Conservation (phyloP, 2,888 invertebrate genomes). For the Suillia variegata region DNA sequence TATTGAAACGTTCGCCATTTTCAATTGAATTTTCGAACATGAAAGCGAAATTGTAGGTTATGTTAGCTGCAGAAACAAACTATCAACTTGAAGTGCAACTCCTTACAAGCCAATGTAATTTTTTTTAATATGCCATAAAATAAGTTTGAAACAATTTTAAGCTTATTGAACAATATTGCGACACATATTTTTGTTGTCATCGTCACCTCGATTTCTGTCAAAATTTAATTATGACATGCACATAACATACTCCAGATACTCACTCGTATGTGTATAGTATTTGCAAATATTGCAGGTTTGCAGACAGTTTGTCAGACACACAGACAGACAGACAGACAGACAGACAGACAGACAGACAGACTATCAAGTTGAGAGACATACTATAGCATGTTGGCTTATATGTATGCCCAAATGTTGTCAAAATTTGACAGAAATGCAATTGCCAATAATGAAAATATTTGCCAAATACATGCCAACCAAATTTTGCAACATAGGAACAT, state of each 20-base stretch:
- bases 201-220: constrained; percentile 25
- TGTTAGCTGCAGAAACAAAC: neutral
- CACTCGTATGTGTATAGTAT: neutral
- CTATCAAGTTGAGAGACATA: constrained; percentile 2
- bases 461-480: too few relatives aligned
- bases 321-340: neutral
- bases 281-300: neutral
- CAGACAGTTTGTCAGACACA: neutral
- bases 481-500: neutral
- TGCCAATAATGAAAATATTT: constrained; percentile 13
- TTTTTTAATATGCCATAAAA: too few relatives aligned
- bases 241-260: neutral
- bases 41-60: constrained; percentile 28
- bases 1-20: too few relatives aligned
- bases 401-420: constrained; percentile 19
- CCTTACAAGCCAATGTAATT: too few relatives aligned
- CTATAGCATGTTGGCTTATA: constrained; percentile 11
- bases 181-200: too few relatives aligned
- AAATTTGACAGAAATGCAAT: constrained; percentile 13
- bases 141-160: too few relatives aligned
- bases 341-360: neutral
- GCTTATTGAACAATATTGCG: too few relatives aligned
- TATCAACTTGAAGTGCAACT: too few relatives aligned
- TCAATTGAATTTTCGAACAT: too few relatives aligned
- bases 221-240: constrained; percentile 23